Evolutionary conservation across 2,113 vertebrate species (phyloP).

Genomic region (Dunckerocampus dactyliophorus): DNA sequence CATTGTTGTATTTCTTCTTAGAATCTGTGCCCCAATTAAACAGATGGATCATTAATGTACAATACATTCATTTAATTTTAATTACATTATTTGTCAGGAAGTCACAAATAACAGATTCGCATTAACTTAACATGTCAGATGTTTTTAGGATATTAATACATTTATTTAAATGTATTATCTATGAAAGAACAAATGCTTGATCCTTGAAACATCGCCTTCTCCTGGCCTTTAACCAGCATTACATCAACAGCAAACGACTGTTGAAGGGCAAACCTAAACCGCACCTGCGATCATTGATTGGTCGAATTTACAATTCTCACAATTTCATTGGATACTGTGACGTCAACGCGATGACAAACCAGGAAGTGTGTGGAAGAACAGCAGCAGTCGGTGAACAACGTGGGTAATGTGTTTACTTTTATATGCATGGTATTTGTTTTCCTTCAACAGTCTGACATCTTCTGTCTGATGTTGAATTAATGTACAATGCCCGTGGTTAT

Average conservation of each 20-base stretch:
- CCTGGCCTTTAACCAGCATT: conserved; percentile 3
- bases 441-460: not conserved
- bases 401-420: conserved; percentile 31
- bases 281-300: conserved; percentile 50
- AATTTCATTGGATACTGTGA: conserved; percentile 45
- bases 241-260: conserved; percentile 11
- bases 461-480: not conserved
- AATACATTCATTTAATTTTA: not conserved
- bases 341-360: conserved; percentile 19
- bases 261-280: conserved; percentile 49
- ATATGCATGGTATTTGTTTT: too few species aligned
- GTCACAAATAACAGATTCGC: too few species aligned
- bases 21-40: not conserved
- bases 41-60: not conserved
- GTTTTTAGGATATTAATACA: too few species aligned
- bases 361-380: conserved; percentile 21
- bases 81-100: too few species aligned
- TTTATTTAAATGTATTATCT: too few species aligned
- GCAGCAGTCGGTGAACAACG: conserved; percentile 51
- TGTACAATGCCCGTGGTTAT: not conserved
- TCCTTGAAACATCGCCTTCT: conserved; percentile 21
- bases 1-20: not conserved
- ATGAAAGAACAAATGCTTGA: not conserved
- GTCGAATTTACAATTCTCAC: conserved; percentile 1
- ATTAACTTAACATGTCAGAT: not conserved